These are phyloP conservation scores for Acropternis orthonyx DNA, from an alignment of 2,797 vertebrate species.

Conservation along the genomic window DNA sequence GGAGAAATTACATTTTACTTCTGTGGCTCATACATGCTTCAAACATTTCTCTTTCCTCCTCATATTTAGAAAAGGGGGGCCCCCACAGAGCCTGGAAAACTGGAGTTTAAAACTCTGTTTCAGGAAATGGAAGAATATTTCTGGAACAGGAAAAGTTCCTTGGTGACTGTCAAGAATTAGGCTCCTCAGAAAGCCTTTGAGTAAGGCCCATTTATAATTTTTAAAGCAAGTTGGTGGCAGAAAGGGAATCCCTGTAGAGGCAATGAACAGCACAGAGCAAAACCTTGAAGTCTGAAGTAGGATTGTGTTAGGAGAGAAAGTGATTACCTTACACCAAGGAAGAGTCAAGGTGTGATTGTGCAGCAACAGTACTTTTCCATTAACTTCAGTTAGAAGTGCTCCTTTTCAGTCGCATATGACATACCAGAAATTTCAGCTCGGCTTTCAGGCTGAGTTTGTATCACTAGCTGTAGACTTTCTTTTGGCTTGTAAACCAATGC, in stretches of 20 bases:
- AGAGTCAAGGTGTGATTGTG: background rate
- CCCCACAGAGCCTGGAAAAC: background rate
- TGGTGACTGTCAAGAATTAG: background rate
- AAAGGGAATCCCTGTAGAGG: background rate
- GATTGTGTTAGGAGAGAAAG: background rate
- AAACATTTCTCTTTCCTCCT: background rate
- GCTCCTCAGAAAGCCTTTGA: background rate
- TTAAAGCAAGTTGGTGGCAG: background rate
- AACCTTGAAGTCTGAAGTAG: background rate
- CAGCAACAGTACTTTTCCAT: background rate
- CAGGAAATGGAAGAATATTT: background rate
- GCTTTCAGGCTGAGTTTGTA: background rate
- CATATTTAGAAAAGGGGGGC: background rate
- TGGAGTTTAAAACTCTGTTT: background rate
- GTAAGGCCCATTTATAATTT: background rate
- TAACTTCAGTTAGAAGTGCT: background rate
- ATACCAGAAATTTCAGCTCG: background rate
- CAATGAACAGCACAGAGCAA: background rate
- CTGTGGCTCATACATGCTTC: background rate
- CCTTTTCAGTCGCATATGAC: background rate
- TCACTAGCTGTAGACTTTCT: background rate
- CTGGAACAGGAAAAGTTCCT: background rate
- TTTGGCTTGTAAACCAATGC: background rate
- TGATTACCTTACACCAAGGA: background rate
- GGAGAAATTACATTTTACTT: background rate